A percentile compares a stretch with the other conserved stretches of the same genome.
These are phyloP conservation scores for Diprion similis DNA, from an alignment of 1,140 invertebrate genomes.

Conservation along the genomic window DNA sequence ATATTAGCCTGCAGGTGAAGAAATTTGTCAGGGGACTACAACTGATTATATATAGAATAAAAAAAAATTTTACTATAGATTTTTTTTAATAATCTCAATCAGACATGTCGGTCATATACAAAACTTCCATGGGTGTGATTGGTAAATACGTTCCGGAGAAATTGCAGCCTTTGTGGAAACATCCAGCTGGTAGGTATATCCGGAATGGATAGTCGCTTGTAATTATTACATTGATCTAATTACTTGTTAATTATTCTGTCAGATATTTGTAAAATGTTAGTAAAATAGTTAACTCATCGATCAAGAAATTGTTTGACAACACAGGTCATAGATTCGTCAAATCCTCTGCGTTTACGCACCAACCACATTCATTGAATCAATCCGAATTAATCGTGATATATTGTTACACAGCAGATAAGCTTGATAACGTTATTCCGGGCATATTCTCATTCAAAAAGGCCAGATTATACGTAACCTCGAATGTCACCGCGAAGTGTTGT, in stretches of 20 bases:
- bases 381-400: too few species aligned
- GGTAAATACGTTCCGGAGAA: slow-evolving; percentile 81
- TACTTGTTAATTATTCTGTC: not conserved
- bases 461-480: too few species aligned
- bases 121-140: slow-evolving; percentile 68
- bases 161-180: slow-evolving; percentile 87
- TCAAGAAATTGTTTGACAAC: slow-evolving; percentile 1
- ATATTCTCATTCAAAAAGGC: too few species aligned
- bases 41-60: too few species aligned
- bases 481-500: too few species aligned
- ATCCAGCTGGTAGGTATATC: slow-evolving; percentile 80
- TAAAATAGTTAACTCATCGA: too few species aligned
- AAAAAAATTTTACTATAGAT: too few species aligned
- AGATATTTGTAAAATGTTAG: not conserved
- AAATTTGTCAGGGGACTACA: too few species aligned
- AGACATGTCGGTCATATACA: slow-evolving; percentile 67
- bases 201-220: slow-evolving; percentile 16
- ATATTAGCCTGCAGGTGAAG: too few species aligned
- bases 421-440: too few species aligned
- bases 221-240: slow-evolving; percentile 9
- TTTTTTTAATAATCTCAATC: not conserved
- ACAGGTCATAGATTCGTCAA: not conserved
- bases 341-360: slow-evolving; percentile 18
- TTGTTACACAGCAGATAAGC: too few species aligned
- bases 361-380: not conserved